Base-by-base conservation (phyloP, 2,113 vertebrate species). In the Seriola aureovittata region DNA sequence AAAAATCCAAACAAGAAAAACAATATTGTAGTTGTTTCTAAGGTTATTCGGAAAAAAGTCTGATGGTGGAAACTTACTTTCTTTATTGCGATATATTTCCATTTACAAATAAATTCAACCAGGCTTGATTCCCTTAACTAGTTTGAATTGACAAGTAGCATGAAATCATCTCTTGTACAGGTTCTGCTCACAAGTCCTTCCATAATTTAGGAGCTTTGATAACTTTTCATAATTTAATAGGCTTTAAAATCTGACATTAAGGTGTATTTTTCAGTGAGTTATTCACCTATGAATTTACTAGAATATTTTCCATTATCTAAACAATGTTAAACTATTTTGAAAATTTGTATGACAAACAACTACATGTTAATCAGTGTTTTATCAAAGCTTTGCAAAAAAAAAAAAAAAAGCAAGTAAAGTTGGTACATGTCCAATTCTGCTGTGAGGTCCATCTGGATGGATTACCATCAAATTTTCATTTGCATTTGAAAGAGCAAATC, bases 391-490 rank as follows among this genome's bases (percentile, higher is more conserved):
- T 69, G 21, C 38, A 29, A 19, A 62, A 55, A 38, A 46, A n/a
- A 59, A 50, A 58, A 32, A n/a, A 6, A 66, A 48, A 84, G 9
- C 14, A 50, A 75, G 73, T 75, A 60, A 69, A 72, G 58, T 57
- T 84, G 40, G 66, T 55, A 23, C 29, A 14, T 73, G 67, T 74
- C 64, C 73, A 88, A 23, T 67, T 85, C 80, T 80, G 63, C 73
- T 80, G 38, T 72, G 68, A 72, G 69, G 71, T 82, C 81, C 84
- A 85, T 83, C 85, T 88, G 66, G 85, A 71, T 78, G 82, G 86
- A 89, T 86, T 84, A 82, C 17, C 64, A 81, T 85, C 73, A 70
- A 55, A 60, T 59, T 89, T 71, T 84, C 74, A 91, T 92, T 92
- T 92, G 62, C 80, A 86, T 68, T 86, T 63, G 44, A 89, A 87